Conservation (phyloP, 2,113 vertebrate genomes). For the Phyllostomus discolor region DNA sequence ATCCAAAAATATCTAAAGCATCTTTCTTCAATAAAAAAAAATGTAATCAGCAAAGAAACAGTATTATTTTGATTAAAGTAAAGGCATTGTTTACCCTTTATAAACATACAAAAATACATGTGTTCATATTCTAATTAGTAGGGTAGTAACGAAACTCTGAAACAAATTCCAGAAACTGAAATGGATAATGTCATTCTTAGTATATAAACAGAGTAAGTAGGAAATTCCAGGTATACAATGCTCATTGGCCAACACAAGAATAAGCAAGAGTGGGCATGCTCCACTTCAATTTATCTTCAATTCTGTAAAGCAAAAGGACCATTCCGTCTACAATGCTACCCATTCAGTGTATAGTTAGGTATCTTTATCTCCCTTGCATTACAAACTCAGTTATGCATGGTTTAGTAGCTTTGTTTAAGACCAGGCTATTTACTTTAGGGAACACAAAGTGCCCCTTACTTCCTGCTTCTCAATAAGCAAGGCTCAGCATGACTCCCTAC, state of each 20-base stretch:
- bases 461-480: constrained; percentile 17
- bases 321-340: neutral
- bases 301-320: neutral
- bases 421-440: constrained; percentile 29
- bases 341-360: neutral
- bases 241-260: neutral
- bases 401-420: constrained; percentile 27
- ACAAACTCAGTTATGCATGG: neutral
- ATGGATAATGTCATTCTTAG: neutral
- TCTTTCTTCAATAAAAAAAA: neutral
- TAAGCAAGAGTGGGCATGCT: neutral
- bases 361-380: neutral
- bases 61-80: neutral
- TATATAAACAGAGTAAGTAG: neutral
- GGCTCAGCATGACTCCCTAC: neutral
- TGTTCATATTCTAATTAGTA: neutral
- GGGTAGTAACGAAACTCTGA: neutral
- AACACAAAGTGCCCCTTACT: constrained; percentile 17
- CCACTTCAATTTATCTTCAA: neutral
- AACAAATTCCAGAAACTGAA: neutral
- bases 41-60: neutral
- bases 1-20: neutral
- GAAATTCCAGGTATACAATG: neutral
- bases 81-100: neutral
- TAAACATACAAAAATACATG: neutral